Evolutionary conservation across 53 echinoderm and acorn worm genomes (phyloP), one percentile per base, ranked within the genome.

Genomic region (Arbacia lixula): DNA sequence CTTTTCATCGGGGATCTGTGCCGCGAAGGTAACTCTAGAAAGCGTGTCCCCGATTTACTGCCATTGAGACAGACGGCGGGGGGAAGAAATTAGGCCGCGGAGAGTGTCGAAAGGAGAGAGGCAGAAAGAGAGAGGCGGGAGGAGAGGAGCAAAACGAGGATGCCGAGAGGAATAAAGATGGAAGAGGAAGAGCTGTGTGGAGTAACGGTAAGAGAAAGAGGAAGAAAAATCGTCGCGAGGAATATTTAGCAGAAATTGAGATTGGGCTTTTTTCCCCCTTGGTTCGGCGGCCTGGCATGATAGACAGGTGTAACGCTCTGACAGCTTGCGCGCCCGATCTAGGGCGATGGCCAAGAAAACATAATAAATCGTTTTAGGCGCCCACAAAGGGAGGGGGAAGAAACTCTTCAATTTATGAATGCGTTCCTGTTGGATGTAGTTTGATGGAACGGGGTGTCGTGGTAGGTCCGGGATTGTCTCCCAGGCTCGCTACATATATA

Each of bases 41-140:
- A 63, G 41, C 82, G 36, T 63, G 82, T 41, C 82, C 82, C 64
- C 82, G 82, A 81, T 81, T 81, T 51, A 34, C 50, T 21, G 82
- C 63, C 52, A 42, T 63, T 63, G 82, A 81, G 82, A 81, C 82
- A 64, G 63, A 41, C 28, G 64, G 62, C 49, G 42, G 64, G 46
- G 82, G 46, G 50, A 52, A 60, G 32, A 46, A 81, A 77, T 58
- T 77, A 77, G 77, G 77, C 57, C 77, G 77, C 56, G 36, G 43
- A 69, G 69, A 43, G n/a, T n/a, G n/a, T n/a, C n/a, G n/a, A n/a
- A n/a, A n/a, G n/a, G n/a, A n/a, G n/a, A n/a, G n/a, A n/a, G n/a
- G n/a, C n/a, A n/a, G n/a, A n/a, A n/a, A n/a, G n/a, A n/a, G n/a
- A n/a, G n/a, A n/a, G n/a, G n/a, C n/a, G n/a, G n/a, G n/a, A n/a